Conservation (phyloP, 2,113 vertebrate genomes). For the Plectropomus leopardus region DNA sequence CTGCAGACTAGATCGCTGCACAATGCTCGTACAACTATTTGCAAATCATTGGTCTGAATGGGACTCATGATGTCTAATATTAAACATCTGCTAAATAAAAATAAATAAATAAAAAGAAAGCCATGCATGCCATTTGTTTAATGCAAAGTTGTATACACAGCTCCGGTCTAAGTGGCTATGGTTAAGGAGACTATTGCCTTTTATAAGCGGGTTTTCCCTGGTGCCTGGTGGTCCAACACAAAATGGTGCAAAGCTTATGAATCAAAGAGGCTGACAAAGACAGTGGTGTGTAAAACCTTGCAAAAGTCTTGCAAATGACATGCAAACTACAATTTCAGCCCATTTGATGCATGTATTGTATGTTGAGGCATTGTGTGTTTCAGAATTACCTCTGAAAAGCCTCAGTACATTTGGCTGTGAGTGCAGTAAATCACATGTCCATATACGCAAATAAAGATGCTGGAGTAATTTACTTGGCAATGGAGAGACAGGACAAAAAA, state of each 20-base stretch:
- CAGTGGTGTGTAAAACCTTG: background rate
- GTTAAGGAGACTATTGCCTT: too few relatives aligned
- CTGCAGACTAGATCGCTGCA: too few relatives aligned
- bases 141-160: too few relatives aligned
- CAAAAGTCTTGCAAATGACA: background rate
- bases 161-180: too few relatives aligned
- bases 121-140: too few relatives aligned
- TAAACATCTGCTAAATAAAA: too few relatives aligned
- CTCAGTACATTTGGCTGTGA: background rate
- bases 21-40: too few relatives aligned
- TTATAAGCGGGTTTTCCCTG: too few relatives aligned
- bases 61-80: too few relatives aligned
- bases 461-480: background rate
- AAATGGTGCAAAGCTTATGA: background rate
- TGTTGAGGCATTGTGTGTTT: background rate
- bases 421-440: background rate
- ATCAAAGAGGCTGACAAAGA: background rate
- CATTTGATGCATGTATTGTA: background rate
- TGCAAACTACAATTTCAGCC: background rate
- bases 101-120: too few relatives aligned
- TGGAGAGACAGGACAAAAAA: background rate
- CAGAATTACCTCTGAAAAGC: conserved; percentile 1
- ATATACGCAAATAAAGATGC: conserved; percentile 5
- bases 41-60: too few relatives aligned
- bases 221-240: background rate